Percentiles rank a stretch among this genome's conserved stretches.
phyloP scores from a whole-genome alignment of 2,113 vertebrate species.

The Paralichthys olivaceus region DNA sequence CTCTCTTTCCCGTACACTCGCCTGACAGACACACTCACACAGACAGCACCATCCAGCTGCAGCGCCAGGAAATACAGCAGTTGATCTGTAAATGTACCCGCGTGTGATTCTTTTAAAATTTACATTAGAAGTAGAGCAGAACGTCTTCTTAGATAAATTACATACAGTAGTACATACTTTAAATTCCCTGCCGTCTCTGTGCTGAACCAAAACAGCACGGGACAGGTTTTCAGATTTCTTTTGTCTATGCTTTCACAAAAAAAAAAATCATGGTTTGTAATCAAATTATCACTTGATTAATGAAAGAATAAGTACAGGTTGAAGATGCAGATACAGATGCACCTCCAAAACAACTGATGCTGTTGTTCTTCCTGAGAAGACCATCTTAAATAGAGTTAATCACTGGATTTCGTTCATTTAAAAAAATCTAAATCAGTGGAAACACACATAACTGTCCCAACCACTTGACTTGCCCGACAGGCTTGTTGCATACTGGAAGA shows the following conservation, averaged over 20 bases:
- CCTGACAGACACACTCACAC: conserved; percentile 22
- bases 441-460: not conserved
- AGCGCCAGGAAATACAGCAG: conserved; percentile 17
- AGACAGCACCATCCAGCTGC: conserved; percentile 76
- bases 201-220: not conserved
- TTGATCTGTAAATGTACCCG: not conserved
- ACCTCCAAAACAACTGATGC: not conserved
- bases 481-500: conserved; percentile 27
- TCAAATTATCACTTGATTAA: no score
- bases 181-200: not conserved
- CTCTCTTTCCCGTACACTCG: conserved; percentile 1
- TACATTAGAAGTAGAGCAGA: not conserved
- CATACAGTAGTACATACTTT: not conserved
- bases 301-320: no score
- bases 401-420: not conserved
- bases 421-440: not conserved
- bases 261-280: no score
- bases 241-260: no score
- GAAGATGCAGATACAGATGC: no score
- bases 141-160: not conserved
- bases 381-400: not conserved
- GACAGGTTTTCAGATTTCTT: no score
- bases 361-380: no score
- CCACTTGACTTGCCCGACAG: not conserved
- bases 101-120: not conserved